These are phyloP conservation scores for Xanthorhoe spadicearia DNA, from an alignment of 2,888 invertebrate species.

Conservation along the genomic window DNA sequence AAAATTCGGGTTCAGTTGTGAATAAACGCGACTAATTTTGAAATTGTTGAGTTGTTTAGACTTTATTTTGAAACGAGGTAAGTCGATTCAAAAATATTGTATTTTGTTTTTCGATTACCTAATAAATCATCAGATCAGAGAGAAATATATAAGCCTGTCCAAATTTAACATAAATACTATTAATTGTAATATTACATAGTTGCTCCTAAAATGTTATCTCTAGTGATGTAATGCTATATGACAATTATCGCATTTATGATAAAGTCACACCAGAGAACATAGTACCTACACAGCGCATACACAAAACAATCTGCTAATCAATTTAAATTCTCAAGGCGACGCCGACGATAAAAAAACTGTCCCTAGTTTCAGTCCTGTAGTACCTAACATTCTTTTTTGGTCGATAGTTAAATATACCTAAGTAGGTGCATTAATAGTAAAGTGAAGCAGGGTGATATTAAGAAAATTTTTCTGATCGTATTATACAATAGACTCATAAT, in stretches of 20 bases:
- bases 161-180: background rate
- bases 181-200: background rate
- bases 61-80: background rate
- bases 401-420: background rate
- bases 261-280: background rate
- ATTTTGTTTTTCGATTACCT: background rate
- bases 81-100: background rate
- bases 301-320: background rate
- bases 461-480: too few species aligned
- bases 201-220: slow-evolving; percentile 4
- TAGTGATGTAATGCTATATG: slow-evolving; percentile 9
- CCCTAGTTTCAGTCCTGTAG: background rate
- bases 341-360: background rate
- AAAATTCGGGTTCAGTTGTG: background rate
- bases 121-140: too few species aligned
- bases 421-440: background rate
- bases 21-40: background rate
- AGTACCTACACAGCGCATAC: background rate
- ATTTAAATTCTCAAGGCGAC: background rate
- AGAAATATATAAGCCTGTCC: background rate
- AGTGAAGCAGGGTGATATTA: too few species aligned
- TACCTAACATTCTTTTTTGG: background rate
- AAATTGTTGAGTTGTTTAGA: background rate
- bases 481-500: too few species aligned
- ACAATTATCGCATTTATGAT: slow-evolving; percentile 9